phyloP scores from a whole-genome alignment of 2,113 vertebrate genomes.

The Lynx canadensis region DNA sequence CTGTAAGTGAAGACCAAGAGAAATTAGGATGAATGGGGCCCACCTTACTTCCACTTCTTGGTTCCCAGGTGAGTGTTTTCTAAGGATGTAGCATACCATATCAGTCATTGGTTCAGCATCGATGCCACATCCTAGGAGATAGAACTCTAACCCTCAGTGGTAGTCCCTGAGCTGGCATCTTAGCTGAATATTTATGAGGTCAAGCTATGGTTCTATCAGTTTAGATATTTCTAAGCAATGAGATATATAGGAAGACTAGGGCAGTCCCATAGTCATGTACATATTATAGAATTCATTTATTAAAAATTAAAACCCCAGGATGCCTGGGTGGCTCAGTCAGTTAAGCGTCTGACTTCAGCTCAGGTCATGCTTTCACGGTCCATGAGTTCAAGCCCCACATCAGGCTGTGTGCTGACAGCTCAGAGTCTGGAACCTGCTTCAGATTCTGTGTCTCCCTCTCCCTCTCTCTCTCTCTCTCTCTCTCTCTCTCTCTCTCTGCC shows the following conservation, averaged over 20 bases:
- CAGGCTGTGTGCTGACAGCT: no score
- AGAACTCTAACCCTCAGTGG: neutral
- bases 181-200: neutral
- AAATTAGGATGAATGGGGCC: neutral
- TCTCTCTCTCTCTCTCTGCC: no score
- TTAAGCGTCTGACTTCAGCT: no score
- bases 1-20: neutral
- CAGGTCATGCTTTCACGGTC: no score
- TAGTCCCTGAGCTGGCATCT: neutral
- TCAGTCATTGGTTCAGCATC: neutral
- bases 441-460: no score
- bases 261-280: neutral
- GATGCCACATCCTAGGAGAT: neutral
- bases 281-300: neutral
- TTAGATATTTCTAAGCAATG: neutral
- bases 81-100: neutral
- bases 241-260: neutral
- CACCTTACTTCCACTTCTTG: neutral
- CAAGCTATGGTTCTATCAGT: neutral
- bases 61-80: neutral
- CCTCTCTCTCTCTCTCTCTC: no score
- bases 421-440: no score
- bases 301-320: neutral
- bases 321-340: no score
- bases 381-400: no score